A percentile compares a stretch with the other conserved stretches of the same genome.
Evolutionary conservation across 2,888 invertebrate genomes (phyloP).

Genomic region (Leptopilina myrica): DNA sequence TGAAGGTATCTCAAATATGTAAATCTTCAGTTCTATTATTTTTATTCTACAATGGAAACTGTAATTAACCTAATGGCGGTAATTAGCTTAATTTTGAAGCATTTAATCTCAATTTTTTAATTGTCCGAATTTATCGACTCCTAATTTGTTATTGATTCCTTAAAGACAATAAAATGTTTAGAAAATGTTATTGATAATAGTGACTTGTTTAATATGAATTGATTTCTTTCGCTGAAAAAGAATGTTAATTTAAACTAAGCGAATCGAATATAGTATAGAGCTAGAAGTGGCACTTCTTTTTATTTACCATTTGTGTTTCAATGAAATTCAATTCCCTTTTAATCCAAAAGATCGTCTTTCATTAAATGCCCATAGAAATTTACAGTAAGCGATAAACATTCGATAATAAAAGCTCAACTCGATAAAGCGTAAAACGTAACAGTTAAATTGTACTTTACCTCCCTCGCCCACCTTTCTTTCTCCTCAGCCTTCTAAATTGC

Average conservation of each 20-base stretch:
- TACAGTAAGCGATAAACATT: constrained; percentile 23
- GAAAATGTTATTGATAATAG: too few relatives aligned
- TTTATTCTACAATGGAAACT: too few relatives aligned
- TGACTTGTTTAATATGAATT: too few relatives aligned
- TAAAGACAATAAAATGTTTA: too few relatives aligned
- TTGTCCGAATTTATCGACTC: too few relatives aligned
- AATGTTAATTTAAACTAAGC: background rate
- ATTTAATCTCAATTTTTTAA: too few relatives aligned
- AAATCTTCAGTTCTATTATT: constrained; percentile 1
- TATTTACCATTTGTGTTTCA: background rate
- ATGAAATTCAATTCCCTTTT: background rate
- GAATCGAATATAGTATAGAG: background rate
- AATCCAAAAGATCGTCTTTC: constrained; percentile 15
- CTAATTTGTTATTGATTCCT: too few relatives aligned
- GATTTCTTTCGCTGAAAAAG: background rate
- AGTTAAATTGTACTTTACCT: constrained; percentile 28
- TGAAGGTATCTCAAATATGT: background rate
- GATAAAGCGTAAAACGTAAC: constrained; percentile 29
- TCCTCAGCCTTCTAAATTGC: background rate
- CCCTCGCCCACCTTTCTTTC: too few relatives aligned
- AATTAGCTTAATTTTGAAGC: too few relatives aligned
- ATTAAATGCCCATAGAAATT: constrained; percentile 25
- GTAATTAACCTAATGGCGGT: too few relatives aligned
- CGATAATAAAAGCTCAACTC: constrained; percentile 28
- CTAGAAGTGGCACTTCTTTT: background rate